A percentile compares a stretch with the other conserved stretches of the same genome.
These are phyloP conservation scores for Patella depressa DNA, from an alignment of 2,888 invertebrate genomes.

Conservation along the genomic window DNA sequence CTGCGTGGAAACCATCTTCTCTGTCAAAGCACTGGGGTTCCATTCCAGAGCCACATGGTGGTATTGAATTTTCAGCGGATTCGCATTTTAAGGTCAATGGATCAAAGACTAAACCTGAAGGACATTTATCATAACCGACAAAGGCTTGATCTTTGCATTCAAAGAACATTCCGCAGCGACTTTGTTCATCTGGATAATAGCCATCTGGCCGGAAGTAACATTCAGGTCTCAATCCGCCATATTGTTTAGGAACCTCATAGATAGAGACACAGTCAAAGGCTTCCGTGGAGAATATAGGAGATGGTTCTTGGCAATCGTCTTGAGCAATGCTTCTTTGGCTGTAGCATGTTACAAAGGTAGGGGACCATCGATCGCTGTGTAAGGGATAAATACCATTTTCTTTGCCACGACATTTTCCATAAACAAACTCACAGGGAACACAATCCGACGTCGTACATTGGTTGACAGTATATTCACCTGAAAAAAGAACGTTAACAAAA, in stretches of 20 bases:
- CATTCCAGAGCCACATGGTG: constrained; percentile 42
- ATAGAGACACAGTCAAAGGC: constrained; percentile 41
- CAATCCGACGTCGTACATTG: constrained; percentile 38
- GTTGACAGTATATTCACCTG: constrained; percentile 44
- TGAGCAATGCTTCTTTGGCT: constrained; percentile 45
- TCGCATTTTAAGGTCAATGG: constrained; percentile 39
- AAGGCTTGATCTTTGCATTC: constrained; percentile 38
- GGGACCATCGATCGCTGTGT: constrained; percentile 39
- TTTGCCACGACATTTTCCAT: constrained; percentile 39
- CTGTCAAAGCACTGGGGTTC: constrained; percentile 36
- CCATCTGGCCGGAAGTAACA: constrained; percentile 41
- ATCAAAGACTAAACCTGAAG: constrained; percentile 40
- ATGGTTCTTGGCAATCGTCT: constrained; percentile 44
- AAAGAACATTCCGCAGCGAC: constrained; percentile 45
- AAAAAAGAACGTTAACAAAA: neutral
- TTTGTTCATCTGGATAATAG: constrained; percentile 46
- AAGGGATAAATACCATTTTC: constrained; percentile 45
- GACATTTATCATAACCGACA: constrained; percentile 43
- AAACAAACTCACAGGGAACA: constrained; percentile 38
- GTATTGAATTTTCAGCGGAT: constrained; percentile 27
- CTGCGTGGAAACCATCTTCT: constrained; percentile 42
- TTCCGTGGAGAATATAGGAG: constrained; percentile 44
- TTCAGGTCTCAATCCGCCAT: constrained; percentile 44
- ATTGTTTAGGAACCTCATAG: constrained; percentile 43
- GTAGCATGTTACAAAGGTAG: constrained; percentile 46